phyloP scores from a whole-genome alignment of 1,140 invertebrate species.

The Magallana angulata region DNA sequence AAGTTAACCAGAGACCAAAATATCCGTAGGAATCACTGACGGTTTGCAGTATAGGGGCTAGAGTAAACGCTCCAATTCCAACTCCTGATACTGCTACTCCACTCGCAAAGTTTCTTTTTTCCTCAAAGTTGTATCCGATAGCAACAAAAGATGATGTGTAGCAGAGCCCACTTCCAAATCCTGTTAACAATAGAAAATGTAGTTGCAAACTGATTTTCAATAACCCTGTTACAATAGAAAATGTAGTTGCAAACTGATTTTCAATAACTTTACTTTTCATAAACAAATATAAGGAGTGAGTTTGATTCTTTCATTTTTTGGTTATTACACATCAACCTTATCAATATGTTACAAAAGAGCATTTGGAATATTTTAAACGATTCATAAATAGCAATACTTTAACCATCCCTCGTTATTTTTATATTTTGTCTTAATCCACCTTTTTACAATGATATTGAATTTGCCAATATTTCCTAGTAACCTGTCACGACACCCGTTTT shows the following conservation, averaged over 20 bases:
- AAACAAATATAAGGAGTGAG: too few relatives aligned
- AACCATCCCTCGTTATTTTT: too few relatives aligned
- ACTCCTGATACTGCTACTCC: slow-evolving; percentile 30
- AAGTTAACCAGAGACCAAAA: background rate
- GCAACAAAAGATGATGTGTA: slow-evolving; percentile 38
- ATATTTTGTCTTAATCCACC: too few relatives aligned
- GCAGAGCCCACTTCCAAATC: slow-evolving; percentile 12
- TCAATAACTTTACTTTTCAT: background rate
- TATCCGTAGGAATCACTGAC: slow-evolving; percentile 32
- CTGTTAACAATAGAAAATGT: background rate
- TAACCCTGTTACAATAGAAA: slow-evolving; percentile 19
- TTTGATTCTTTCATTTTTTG: too few relatives aligned
- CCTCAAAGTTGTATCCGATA: slow-evolving; percentile 41
- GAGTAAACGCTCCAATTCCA: slow-evolving; percentile 26
- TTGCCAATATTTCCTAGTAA: too few relatives aligned
- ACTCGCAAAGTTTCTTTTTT: slow-evolving; percentile 40
- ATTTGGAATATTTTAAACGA: too few relatives aligned
- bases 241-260: background rate
- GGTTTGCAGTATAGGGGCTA: slow-evolving; percentile 19
- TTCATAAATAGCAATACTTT: too few relatives aligned
- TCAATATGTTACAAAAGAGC: too few relatives aligned
- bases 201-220: background rate
- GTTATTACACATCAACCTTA: too few relatives aligned
- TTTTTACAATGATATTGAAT: too few relatives aligned
- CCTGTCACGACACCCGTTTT: too few relatives aligned